Conservation (phyloP, 2,113 vertebrate species). For the Mesocricetus auratus region DNA sequence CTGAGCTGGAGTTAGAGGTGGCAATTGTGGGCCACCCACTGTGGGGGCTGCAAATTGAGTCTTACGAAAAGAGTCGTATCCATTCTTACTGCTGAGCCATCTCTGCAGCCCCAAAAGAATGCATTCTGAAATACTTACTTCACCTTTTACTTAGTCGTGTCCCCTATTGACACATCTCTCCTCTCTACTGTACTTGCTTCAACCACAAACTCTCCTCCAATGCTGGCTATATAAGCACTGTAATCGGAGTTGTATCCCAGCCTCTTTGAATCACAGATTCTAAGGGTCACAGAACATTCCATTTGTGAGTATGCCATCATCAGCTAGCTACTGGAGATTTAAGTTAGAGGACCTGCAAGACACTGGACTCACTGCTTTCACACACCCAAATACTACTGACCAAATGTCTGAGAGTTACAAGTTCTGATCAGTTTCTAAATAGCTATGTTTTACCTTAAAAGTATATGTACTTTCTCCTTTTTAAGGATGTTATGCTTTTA, state of each 20-base stretch:
- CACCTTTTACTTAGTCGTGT: neutral
- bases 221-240: neutral
- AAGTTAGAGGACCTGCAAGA: neutral
- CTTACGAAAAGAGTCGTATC: neutral
- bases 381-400: neutral
- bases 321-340: neutral
- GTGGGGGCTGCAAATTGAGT: neutral
- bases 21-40: neutral
- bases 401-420: neutral
- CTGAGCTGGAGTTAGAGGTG: neutral
- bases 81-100: neutral
- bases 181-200: neutral
- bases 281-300: neutral
- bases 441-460: neutral
- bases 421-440: neutral
- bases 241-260: neutral
- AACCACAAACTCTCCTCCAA: neutral
- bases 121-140: conserved; percentile 36
- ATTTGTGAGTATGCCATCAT: neutral
- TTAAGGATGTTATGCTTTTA: neutral
- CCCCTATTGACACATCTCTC: neutral
- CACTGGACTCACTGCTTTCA: neutral
- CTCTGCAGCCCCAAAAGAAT: neutral
- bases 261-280: neutral
- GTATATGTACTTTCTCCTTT: neutral